Conservation (phyloP, 2,888 invertebrate genomes). For the Parapristionchus giblindavisi region DNA sequence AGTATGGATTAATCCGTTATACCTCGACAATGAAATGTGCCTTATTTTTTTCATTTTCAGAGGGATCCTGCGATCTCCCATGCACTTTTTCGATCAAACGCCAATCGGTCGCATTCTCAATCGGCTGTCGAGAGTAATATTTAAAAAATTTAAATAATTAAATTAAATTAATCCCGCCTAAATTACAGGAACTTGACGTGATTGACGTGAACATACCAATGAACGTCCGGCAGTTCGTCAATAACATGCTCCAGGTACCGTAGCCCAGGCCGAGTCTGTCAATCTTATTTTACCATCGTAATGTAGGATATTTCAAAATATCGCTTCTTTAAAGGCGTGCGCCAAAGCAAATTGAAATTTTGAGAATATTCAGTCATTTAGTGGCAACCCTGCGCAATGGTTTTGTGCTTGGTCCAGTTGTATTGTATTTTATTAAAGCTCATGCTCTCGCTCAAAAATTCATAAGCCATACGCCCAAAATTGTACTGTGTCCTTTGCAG, state of each 20-base stretch:
- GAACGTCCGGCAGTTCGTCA: slow-evolving; percentile 51
- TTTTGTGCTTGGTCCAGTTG: background rate
- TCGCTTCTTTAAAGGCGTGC: no score
- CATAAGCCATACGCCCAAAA: background rate
- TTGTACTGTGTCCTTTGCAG: background rate
- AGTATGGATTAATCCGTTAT: background rate
- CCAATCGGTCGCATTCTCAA: slow-evolving; percentile 70
- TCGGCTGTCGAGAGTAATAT: slow-evolving; percentile 45
- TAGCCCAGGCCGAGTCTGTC: background rate
- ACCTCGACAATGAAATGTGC: background rate
- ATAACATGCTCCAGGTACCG: slow-evolving; percentile 43
- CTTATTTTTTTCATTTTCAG: background rate
- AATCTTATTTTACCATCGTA: background rate
- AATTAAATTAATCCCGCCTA: background rate
- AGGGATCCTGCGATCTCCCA: slow-evolving; percentile 64
- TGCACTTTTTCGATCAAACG: slow-evolving; percentile 70
- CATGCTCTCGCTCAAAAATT: background rate
- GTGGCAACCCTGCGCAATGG: no score
- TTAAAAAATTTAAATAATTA: background rate
- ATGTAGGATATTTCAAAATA: background rate
- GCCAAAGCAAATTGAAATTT: no score
- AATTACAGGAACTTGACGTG: slow-evolving; percentile 59
- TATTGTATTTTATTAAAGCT: background rate
- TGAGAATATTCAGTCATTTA: no score
- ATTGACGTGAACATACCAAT: slow-evolving; percentile 56